Base-by-base conservation (phyloP, 2,113 vertebrate genomes). In the Sapajus apella region DNA sequence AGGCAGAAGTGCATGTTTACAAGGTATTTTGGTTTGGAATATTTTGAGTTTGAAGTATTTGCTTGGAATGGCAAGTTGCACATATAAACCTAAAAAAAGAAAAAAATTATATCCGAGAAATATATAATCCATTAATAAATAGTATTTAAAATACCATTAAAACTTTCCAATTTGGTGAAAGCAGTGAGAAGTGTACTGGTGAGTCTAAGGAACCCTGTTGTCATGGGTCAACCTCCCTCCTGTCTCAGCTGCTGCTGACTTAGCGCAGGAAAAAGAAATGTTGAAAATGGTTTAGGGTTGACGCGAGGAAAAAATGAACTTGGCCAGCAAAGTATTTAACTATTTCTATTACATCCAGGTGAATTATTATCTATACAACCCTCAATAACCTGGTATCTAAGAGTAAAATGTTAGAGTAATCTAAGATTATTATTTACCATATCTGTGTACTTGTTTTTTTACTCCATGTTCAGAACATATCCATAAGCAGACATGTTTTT, bases 201-300 rank as follows among this genome's bases (percentile, higher is more conserved):
- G 35, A 82, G 1, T 14, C 6, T 17, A 52, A 37, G 50, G 47
- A 21, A 86, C 23, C 16, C 27, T 70, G 6, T 52, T 4, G 1
- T 86, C 66, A 75, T 30, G 11, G 13, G 4, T 85, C 27, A 30
- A 3, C 14, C 61, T 66, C 55, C 21, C 16, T 87, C 23, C 50
- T 45, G 43, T 8, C 10, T 37, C 68, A 27, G 6, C 11, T 9
- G 52, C 0, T 3, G 2, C 20, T 87, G 6, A 3, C 17, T 77
- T 40, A 52, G 23, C 32, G 35, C 8, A 70, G 21, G 56, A 40
- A 12, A 91, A 50, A 61, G 12, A 91, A 45, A 8, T 16, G 18
- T 84, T 84, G 82, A 70, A 6, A 35, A 58, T 68, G 47, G 47
- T 30, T 82, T 20, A 1, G 12, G 6, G 18, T 76, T 4, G 4